Percentiles rank a stretch among this genome's conserved stretches.
These are phyloP conservation scores for Lysandra bellargus DNA, from an alignment of 2,888 invertebrate genomes.

Conservation along the genomic window DNA sequence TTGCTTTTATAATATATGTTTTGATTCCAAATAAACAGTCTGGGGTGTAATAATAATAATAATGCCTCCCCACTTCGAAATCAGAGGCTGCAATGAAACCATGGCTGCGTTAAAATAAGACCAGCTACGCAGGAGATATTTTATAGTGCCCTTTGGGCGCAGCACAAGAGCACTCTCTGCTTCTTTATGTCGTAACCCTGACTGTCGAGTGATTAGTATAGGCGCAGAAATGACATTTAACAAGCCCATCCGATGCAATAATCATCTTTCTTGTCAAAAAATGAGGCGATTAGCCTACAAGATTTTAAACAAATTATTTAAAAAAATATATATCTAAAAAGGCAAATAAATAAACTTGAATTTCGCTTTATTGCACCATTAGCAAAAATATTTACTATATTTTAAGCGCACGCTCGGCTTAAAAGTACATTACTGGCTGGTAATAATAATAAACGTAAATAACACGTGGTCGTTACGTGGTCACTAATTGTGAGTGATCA, in stretches of 20 bases:
- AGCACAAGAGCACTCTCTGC: too few relatives aligned
- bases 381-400: not conserved
- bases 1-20: not conserved
- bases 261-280: too few relatives aligned
- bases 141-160: too few relatives aligned
- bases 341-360: not conserved
- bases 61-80: too few relatives aligned
- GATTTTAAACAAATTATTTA: not conserved
- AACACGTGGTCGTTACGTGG: conserved; percentile 26
- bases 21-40: not conserved
- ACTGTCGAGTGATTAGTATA: too few relatives aligned
- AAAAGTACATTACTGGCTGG: conserved; percentile 23
- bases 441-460: conserved; percentile 29
- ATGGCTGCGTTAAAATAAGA: too few relatives aligned
- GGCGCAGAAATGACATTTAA: too few relatives aligned
- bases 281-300: not conserved
- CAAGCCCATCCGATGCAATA: too few relatives aligned
- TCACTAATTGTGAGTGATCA: conserved; percentile 29
- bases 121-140: too few relatives aligned
- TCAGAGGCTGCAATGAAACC: too few relatives aligned
- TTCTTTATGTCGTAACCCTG: too few relatives aligned
- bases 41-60: too few relatives aligned
- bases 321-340: not conserved
- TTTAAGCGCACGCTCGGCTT: not conserved
- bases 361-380: conserved; percentile 1